phyloP scores from a whole-genome alignment of 2,888 invertebrate species.

The Drosophila maculinotata region DNA sequence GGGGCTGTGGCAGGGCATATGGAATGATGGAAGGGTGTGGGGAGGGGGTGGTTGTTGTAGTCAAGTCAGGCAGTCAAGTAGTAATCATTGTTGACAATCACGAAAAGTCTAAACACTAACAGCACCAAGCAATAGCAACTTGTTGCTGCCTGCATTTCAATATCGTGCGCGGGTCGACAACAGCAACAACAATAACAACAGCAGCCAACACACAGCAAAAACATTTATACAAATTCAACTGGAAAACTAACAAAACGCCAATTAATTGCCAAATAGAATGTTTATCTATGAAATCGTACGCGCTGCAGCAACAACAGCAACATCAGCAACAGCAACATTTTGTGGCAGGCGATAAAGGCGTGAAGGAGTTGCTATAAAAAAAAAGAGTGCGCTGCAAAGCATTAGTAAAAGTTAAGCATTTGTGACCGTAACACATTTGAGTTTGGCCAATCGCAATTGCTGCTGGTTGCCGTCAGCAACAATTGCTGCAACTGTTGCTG shows the following conservation, averaged over 20 bases:
- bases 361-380: constrained; percentile 48
- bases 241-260: constrained; percentile 81
- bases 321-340: constrained; percentile 39
- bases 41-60: constrained; percentile 4
- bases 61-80: constrained; percentile 42
- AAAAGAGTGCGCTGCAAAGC: constrained; percentile 48
- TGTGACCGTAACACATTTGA: constrained; percentile 80
- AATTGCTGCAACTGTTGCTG: constrained; percentile 45
- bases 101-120: constrained; percentile 57
- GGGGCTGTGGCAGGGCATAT: not conserved
- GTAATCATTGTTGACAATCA: constrained; percentile 81
- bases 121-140: constrained; percentile 52
- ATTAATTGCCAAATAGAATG: constrained; percentile 84
- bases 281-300: constrained; percentile 82
- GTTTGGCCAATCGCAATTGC: constrained; percentile 55
- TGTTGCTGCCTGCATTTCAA: constrained; percentile 79
- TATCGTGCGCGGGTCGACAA: constrained; percentile 76
- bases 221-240: constrained; percentile 78
- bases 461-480: constrained; percentile 48
- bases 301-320: constrained; percentile 44
- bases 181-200: constrained; percentile 44
- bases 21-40: not conserved
- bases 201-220: constrained; percentile 50
- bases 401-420: constrained; percentile 83
- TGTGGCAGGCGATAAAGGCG: constrained; percentile 54